Percentiles rank a stretch among this genome's conserved stretches.
Evolutionary conservation across 2,797 vertebrate genomes (phyloP).

Genomic region (Rhinichthys osculus): DNA sequence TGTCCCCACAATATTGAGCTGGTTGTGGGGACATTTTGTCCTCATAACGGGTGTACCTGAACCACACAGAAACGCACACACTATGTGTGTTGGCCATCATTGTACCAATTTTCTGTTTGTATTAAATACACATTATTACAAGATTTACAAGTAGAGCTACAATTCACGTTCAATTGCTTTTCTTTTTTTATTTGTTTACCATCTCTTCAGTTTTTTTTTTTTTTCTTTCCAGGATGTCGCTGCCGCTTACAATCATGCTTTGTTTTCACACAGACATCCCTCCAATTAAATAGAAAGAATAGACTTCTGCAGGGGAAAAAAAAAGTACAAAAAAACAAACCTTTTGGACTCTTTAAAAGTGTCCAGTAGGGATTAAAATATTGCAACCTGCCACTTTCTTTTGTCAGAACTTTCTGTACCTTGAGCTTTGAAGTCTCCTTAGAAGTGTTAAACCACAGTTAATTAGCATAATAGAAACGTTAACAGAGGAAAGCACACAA

Average conservation of each 20-base stretch:
- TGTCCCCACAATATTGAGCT: too few relatives aligned
- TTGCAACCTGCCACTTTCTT: conserved; percentile 66
- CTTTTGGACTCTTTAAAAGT: conserved; percentile 22
- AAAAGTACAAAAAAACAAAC: conserved; percentile 34
- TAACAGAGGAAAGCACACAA: conserved; percentile 59
- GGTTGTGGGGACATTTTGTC: too few relatives aligned
- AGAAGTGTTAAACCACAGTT: conserved; percentile 61
- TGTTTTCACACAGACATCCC: conserved; percentile 5
- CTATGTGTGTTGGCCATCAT: too few relatives aligned
- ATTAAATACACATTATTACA: not conserved
- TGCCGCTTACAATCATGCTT: conserved; percentile 4
- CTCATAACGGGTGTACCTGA: too few relatives aligned
- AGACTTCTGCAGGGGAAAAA: conserved; percentile 9
- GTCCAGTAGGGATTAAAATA: conserved; percentile 65
- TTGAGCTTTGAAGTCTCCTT: conserved; percentile 69
- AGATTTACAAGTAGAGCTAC: not conserved
- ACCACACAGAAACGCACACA: too few relatives aligned
- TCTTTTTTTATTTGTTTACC: not conserved
- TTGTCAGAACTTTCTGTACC: conserved; percentile 49
- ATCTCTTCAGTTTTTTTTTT: not conserved
- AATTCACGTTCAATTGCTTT: not conserved
- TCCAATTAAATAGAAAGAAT: conserved; percentile 2
- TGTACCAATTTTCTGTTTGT: too few relatives aligned
- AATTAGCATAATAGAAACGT: conserved; percentile 69
- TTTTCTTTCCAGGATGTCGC: not conserved